phyloP scores from a whole-genome alignment of 2,888 invertebrate species.

The Leptogaster cylindrica region DNA sequence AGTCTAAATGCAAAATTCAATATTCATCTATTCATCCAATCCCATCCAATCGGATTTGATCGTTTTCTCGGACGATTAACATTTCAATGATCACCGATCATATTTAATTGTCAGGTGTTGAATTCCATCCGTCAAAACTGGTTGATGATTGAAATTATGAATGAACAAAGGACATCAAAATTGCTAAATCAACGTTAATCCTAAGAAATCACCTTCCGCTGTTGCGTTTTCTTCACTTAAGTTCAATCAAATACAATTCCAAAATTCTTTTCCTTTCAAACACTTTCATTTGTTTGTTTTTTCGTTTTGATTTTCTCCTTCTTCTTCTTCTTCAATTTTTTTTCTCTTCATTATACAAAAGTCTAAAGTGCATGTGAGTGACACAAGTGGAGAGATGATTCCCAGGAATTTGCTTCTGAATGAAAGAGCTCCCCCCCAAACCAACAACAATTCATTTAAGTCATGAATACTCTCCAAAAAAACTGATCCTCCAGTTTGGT shows the following conservation, averaged over 20 bases:
- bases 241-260: no score
- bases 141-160: conserved; percentile 5
- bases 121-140: background rate
- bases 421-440: background rate
- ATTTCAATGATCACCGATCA: no score
- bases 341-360: background rate
- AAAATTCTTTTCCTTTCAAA: no score
- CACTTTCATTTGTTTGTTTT: no score
- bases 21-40: no score
- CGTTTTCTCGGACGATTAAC: no score
- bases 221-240: no score
- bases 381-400: conserved; percentile 37
- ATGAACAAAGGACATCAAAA: no score
- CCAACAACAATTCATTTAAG: background rate
- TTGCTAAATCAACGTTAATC: background rate
- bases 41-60: no score
- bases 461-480: background rate
- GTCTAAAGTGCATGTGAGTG: conserved; percentile 3
- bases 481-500: conserved; percentile 11
- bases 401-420: conserved; percentile 42
- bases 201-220: background rate
- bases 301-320: no score
- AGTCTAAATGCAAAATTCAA: no score
- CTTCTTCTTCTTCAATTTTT: background rate
- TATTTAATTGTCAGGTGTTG: no score